Base-by-base conservation (phyloP, 1,140 invertebrate genomes). In the Danaus plexippus region DNA sequence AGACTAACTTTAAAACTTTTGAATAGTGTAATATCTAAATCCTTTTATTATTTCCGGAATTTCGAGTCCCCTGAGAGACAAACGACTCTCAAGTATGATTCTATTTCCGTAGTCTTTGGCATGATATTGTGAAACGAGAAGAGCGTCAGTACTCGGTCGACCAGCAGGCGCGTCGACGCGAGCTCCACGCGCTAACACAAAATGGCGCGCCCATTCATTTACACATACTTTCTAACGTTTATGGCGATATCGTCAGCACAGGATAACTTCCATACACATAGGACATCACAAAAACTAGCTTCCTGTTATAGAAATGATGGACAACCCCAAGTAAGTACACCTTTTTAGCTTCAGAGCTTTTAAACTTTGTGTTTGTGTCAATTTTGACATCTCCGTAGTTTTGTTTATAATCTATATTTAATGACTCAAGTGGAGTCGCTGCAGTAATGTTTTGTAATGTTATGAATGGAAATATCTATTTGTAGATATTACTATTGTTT, bases 231-330 rank as follows among this genome's bases (percentile, higher is more conserved):
- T 69, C 66, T 78, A 62, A 68, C 70, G 57, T 67, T 76, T 57
- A 59, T 70, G 22, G 59, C 65, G 12, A 54, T 69, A 44, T 59
- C 66, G 47, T 51, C 54, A 15, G 73, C 73, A 42, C 82, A 87
- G 72, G 80, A 86, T 63, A 72, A 73, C 61, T 71, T 72, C 49
- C 69, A 80, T 48, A 83, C 80, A 45, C 78, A 80, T 22, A 69
- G 74, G 59, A 78, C 75, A 57, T 73, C 79, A 11, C 74, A 77
- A 59, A 78, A 80, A 61, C 68, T 80, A n/a, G 73, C 82, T 5
- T 75, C 81, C 7, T 87, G 85, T 60, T 83, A 84, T 68, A 83
- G 75, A 61, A 77, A 60, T 62, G 71, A 80, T 45, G 73, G 76
- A 60, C 55, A 72, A 46, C 80, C 85, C 0, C 85, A 87, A 75